Evolutionary conservation across 2,888 invertebrate species (phyloP).

Genomic region (Rhynchonema sp.): DNA sequence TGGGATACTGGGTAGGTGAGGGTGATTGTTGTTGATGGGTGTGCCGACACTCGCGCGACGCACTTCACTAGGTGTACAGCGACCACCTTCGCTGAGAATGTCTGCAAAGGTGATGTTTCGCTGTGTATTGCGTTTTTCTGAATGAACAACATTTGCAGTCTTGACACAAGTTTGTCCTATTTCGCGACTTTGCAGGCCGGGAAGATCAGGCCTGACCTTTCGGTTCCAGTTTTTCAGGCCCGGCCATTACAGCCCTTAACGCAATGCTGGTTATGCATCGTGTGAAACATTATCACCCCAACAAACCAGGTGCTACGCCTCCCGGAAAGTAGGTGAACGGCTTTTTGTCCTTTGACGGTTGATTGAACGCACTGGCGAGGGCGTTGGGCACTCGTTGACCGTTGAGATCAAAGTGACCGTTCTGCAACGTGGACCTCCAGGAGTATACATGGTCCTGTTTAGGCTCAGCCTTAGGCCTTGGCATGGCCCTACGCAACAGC

Average conservation of each 20-base stretch:
- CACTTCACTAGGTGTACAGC: not conserved
- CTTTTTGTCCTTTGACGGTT: conserved; percentile 56
- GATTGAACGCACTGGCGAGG: conserved; percentile 1
- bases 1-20: not conserved
- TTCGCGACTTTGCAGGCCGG: too few species aligned
- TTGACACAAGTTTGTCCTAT: too few species aligned
- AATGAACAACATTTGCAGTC: too few species aligned
- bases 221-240: not conserved
- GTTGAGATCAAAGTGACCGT: not conserved
- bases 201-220: not conserved
- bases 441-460: too few species aligned
- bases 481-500: too few species aligned
- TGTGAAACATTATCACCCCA: too few species aligned
- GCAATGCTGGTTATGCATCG: too few species aligned
- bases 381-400: conserved; percentile 2
- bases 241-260: too few species aligned
- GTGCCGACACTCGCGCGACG: not conserved
- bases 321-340: conserved; percentile 93
- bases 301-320: not conserved
- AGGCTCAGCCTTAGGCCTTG: too few species aligned
- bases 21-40: too few species aligned
- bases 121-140: too few species aligned
- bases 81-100: not conserved
- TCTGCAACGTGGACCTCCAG: too few species aligned
- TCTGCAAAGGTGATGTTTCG: not conserved